phyloP scores from a whole-genome alignment of 2,888 invertebrate genomes.

The Lasius platythorax region DNA sequence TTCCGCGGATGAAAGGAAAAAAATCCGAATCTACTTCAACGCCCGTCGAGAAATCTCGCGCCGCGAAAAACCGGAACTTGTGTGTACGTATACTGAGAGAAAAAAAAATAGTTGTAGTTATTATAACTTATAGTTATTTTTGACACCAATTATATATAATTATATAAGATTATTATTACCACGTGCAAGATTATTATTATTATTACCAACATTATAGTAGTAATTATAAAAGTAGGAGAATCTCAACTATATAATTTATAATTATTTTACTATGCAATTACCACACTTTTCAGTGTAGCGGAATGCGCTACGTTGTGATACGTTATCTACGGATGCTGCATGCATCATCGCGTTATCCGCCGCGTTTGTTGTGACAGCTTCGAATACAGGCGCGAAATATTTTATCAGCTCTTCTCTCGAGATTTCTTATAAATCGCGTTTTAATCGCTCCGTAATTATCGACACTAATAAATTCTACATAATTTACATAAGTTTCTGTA shows the following conservation, averaged over 20 bases:
- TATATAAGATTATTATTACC: too few relatives aligned
- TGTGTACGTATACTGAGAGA: too few relatives aligned
- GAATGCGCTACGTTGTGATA: neutral
- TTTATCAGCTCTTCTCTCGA: neutral
- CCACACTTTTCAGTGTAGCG: neutral
- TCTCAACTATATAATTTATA: too few relatives aligned
- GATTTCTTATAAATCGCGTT: slow-evolving; percentile 12
- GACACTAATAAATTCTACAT: neutral
- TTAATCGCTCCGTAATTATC: neutral
- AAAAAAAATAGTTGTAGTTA: too few relatives aligned
- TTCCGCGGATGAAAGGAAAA: slow-evolving; percentile 32
- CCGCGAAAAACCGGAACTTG: slow-evolving; percentile 26
- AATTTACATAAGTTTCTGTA: neutral
- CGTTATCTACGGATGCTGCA: slow-evolving; percentile 11
- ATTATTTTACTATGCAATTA: too few relatives aligned
- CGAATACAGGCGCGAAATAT: neutral
- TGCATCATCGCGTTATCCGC: neutral
- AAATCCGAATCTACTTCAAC: slow-evolving; percentile 58
- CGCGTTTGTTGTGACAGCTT: slow-evolving; percentile 24
- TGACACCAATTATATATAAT: too few relatives aligned
- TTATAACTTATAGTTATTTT: too few relatives aligned
- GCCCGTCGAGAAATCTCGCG: neutral
- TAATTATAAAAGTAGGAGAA: too few relatives aligned
- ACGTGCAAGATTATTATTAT: too few relatives aligned
- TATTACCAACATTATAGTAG: too few relatives aligned